Percentiles rank a stretch among this genome's conserved stretches.
These are phyloP conservation scores for Tetranychus urticae DNA, from an alignment of 1,140 invertebrate genomes.

Conservation along the genomic window DNA sequence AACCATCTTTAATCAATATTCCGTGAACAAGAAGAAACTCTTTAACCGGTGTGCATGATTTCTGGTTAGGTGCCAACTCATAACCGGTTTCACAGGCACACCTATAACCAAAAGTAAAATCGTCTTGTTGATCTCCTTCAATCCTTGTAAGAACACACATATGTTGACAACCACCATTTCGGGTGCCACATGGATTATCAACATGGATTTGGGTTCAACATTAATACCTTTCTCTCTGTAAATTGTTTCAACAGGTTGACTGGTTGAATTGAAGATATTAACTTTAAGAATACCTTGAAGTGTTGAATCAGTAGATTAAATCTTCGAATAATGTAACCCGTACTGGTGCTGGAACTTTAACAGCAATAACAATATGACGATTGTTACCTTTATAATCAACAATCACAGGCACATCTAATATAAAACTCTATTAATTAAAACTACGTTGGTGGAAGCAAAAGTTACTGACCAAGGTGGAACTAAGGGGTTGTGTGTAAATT, in stretches of 20 bases:
- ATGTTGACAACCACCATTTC: slow-evolving; percentile 76
- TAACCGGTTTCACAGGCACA: slow-evolving; percentile 87
- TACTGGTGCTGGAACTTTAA: slow-evolving; percentile 58
- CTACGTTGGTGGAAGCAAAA: slow-evolving; percentile 25
- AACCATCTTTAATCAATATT: slow-evolving; percentile 50
- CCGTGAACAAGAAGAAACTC: slow-evolving; percentile 92
- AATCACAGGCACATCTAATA: slow-evolving; percentile 90
- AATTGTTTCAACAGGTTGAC: slow-evolving; percentile 42
- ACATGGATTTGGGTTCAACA: slow-evolving; percentile 53
- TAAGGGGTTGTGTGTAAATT: too few relatives aligned
- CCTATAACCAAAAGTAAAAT: slow-evolving; percentile 53
- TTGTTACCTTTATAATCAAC: slow-evolving; percentile 75
- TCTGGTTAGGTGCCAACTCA: slow-evolving; percentile 42
- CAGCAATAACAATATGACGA: slow-evolving; percentile 21
- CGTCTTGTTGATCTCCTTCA: slow-evolving; percentile 20
- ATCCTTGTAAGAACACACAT: slow-evolving; percentile 53
- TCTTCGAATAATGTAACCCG: slow-evolving; percentile 69
- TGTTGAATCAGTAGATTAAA: slow-evolving; percentile 63
- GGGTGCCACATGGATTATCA: slow-evolving; percentile 61
- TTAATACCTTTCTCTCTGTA: slow-evolving; percentile 46
- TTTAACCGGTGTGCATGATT: slow-evolving; percentile 53
- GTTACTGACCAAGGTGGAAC: too few relatives aligned
- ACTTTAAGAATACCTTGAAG: slow-evolving; percentile 79
- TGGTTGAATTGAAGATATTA: slow-evolving; percentile 52
- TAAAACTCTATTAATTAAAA: slow-evolving; percentile 85